Conservation (phyloP, 2,888 invertebrate species). For the Epirrhoe alternata region DNA sequence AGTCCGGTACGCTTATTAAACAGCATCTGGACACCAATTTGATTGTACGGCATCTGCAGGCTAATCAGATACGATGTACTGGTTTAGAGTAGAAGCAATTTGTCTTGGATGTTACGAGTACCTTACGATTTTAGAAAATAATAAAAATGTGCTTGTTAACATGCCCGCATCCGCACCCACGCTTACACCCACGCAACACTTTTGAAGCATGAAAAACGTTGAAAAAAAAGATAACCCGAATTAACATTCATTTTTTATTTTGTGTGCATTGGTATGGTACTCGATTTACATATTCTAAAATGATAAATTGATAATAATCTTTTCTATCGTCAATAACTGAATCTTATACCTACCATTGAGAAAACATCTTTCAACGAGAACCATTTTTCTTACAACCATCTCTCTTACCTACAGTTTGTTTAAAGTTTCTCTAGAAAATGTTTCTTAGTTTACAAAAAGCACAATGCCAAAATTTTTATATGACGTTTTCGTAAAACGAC, state of each 20-base stretch:
- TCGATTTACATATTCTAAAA: too few relatives aligned
- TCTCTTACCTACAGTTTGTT: background rate
- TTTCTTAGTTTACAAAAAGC: slow-evolving; percentile 12
- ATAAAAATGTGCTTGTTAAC: too few relatives aligned
- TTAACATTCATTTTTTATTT: too few relatives aligned
- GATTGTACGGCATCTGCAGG: slow-evolving; percentile 52
- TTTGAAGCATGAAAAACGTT: too few relatives aligned
- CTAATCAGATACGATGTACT: slow-evolving; percentile 41
- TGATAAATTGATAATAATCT: too few relatives aligned
- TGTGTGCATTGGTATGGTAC: too few relatives aligned
- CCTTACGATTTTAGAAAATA: too few relatives aligned
- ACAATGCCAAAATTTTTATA: slow-evolving; percentile 35
- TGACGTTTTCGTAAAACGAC: slow-evolving; percentile 75
- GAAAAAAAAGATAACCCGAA: too few relatives aligned
- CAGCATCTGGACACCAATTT: slow-evolving; percentile 63
- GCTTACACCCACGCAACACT: too few relatives aligned
- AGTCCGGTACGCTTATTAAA: slow-evolving; percentile 74
- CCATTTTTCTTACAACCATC: background rate
- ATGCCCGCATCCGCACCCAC: too few relatives aligned
- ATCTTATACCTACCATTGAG: too few relatives aligned
- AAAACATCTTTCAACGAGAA: background rate
- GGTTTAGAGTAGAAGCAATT: slow-evolving; percentile 12
- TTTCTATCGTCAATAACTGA: too few relatives aligned
- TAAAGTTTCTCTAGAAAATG: background rate
- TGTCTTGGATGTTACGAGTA: background rate